phyloP scores from a whole-genome alignment of 2,797 vertebrate genomes.

The Adrianichthys oophorus region DNA sequence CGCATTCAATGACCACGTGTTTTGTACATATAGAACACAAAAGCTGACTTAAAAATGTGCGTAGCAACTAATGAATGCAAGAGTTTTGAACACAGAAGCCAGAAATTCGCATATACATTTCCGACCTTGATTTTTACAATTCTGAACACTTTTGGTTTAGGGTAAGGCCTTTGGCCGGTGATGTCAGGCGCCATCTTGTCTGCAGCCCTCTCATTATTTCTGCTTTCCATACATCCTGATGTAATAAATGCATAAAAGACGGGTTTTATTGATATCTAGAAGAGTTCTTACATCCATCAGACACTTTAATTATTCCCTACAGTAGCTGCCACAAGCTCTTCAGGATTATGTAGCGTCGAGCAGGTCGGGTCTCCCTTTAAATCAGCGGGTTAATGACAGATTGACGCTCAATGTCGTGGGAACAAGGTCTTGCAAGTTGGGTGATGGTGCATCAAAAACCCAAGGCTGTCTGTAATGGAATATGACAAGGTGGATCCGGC shows the following conservation, averaged over 20 bases:
- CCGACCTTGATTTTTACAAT: too few relatives aligned
- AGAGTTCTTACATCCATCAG: conserved; percentile 7
- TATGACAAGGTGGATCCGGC: conserved; percentile 56
- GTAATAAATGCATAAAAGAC: conserved; percentile 12
- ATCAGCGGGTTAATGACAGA: conserved; percentile 56
- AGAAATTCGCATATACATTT: too few relatives aligned
- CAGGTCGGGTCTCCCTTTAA: conserved; percentile 31
- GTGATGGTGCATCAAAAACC: conserved; percentile 46
- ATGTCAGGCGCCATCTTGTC: too few relatives aligned
- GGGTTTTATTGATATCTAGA: conserved; percentile 15
- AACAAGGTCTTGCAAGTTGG: conserved; percentile 56
- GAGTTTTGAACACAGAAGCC: too few relatives aligned
- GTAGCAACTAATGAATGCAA: too few relatives aligned
- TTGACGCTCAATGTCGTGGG: conserved; percentile 50
- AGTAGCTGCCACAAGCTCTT: conserved; percentile 34
- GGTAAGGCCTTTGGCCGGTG: too few relatives aligned
- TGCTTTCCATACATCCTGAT: neutral
- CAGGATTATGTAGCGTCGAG: conserved; percentile 26
- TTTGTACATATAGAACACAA: too few relatives aligned
- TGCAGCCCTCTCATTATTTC: neutral
- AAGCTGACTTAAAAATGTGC: too few relatives aligned
- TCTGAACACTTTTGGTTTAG: too few relatives aligned
- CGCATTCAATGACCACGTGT: rapidly evolving
- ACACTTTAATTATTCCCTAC: conserved; percentile 24
- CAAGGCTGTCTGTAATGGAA: conserved; percentile 58